Evolutionary conservation across 2,113 vertebrate species (phyloP).

Genomic region (Morphnarchus princeps): DNA sequence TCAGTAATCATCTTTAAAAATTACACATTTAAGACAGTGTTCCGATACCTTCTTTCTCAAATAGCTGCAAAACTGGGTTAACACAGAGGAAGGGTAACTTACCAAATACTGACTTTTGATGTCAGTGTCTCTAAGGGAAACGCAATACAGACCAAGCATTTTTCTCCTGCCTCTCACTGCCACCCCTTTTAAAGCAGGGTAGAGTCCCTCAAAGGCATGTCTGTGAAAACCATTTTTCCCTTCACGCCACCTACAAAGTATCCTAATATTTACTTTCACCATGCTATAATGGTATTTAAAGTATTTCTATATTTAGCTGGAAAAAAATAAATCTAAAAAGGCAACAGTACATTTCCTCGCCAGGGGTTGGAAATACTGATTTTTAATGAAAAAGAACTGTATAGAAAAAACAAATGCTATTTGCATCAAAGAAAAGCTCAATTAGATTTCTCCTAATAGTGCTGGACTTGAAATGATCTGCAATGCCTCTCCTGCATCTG

Average conservation of each 20-base stretch:
- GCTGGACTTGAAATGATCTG: background rate
- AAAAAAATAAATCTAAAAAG: background rate
- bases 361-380: background rate
- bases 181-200: background rate
- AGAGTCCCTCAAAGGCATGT: background rate
- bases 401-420: background rate
- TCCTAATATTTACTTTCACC: conserved; percentile 26
- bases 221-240: background rate
- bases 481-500: background rate
- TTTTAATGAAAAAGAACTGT: background rate
- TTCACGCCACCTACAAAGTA: background rate
- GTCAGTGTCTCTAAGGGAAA: background rate
- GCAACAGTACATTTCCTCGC: background rate
- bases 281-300: background rate
- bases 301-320: background rate
- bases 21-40: background rate
- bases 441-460: background rate
- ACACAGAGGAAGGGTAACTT: background rate
- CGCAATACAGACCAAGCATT: background rate
- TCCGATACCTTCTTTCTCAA: background rate
- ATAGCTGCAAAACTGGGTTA: background rate
- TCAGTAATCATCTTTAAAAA: background rate
- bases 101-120: background rate
- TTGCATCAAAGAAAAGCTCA: background rate
- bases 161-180: background rate